phyloP scores from a whole-genome alignment of 2,113 vertebrate species.

The Gymnobelideus leadbeateri region DNA sequence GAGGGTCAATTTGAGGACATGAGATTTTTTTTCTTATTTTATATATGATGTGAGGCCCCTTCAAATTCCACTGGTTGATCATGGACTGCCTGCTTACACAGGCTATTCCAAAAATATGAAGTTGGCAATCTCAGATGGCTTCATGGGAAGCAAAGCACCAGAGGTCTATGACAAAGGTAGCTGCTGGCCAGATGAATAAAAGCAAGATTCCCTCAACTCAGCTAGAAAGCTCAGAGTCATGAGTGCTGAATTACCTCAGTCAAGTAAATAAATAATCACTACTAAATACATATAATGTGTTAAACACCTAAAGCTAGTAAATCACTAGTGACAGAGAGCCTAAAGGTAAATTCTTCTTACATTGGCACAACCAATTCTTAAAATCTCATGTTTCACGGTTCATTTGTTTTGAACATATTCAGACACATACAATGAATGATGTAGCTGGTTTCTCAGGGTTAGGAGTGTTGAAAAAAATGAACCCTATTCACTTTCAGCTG shows the following conservation, averaged over 20 bases:
- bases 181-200: conserved; percentile 81
- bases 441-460: conserved; percentile 81
- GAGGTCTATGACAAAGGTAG: conserved; percentile 78
- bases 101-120: conserved; percentile 66
- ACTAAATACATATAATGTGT: conserved; percentile 86
- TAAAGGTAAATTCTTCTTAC: conserved; percentile 83
- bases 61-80: conserved; percentile 62
- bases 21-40: not conserved
- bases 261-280: conserved; percentile 87
- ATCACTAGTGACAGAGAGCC: conserved; percentile 85
- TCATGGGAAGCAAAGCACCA: conserved; percentile 77
- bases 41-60: conserved; percentile 60
- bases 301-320: conserved; percentile 86
- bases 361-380: conserved; percentile 83
- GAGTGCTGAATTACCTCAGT: conserved; percentile 82
- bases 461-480: conserved; percentile 83
- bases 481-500: conserved; percentile 79
- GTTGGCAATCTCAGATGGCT: conserved; percentile 60
- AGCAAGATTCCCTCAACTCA: conserved; percentile 78
- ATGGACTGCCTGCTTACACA: conserved; percentile 37
- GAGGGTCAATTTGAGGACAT: conserved; percentile 13
- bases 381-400: conserved; percentile 66
- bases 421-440: conserved; percentile 83
- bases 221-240: conserved; percentile 80
- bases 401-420: conserved; percentile 75